Evolutionary conservation across 2,888 invertebrate genomes (phyloP), one percentile per base, ranked within the genome.

Genomic region (Polyploca ridens): DNA sequence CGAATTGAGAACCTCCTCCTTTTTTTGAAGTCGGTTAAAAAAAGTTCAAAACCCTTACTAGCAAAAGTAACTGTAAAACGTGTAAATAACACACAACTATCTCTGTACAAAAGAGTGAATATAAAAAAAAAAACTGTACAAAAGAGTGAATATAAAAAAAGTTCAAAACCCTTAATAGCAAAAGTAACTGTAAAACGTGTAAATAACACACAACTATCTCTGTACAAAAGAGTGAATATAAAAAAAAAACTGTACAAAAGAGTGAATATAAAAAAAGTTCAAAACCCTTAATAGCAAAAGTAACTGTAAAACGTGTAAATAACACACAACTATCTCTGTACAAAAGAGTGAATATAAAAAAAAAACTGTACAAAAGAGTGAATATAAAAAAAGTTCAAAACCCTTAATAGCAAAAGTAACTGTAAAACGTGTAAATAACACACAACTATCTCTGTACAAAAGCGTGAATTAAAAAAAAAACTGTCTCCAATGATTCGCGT

Each of bases 81-180:
- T 54, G 49, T 54, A 54, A 54, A 54, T n/a, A 54, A 54, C 49
- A 19, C 19, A n/a, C 10, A 16, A 54, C 49, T 54, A 54, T 54
- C 49, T 1, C 49, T 19, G 19, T 16, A 54, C 49, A 54, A 54
- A 54, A 54, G 49, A 16, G 49, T 19, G 49, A 54, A 54, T 54
- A 46, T 54, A 54, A 60, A 62, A 62, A n/a, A 65, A 65, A 38
- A 27, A n/a, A n/a, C n/a, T n/a, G n/a, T n/a, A n/a, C n/a, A n/a
- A n/a, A n/a, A n/a, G n/a, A n/a, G n/a, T n/a, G n/a, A n/a, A n/a
- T n/a, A n/a, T n/a, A n/a, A n/a, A n/a, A n/a, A n/a, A n/a, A n/a
- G n/a, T n/a, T n/a, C n/a, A n/a, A n/a, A n/a, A n/a, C n/a, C n/a
- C n/a, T 33, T 33, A 5, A 33, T 33, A 5, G 33, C 46, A 14